phyloP scores from a whole-genome alignment of 2,797 vertebrate genomes.

The Cryptoblepharus egeriae region DNA sequence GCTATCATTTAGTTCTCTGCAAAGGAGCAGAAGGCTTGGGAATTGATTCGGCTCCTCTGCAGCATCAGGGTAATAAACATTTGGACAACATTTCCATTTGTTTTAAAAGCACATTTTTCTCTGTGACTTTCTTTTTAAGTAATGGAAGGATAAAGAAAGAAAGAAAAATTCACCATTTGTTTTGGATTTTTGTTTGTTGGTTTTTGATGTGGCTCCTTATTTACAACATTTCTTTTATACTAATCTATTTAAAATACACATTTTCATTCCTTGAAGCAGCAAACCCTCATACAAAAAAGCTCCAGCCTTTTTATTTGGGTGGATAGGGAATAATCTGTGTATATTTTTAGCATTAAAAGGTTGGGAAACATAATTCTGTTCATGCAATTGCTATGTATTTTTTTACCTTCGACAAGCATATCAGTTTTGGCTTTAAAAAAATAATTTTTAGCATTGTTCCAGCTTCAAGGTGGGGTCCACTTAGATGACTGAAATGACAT shows the following conservation, averaged over 20 bases:
- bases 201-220: not conserved
- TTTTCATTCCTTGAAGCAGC: not conserved
- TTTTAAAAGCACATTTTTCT: conserved; percentile 20
- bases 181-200: not conserved
- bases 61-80: conserved; percentile 36
- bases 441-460: no score
- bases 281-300: not conserved
- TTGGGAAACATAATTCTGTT: not conserved
- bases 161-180: not conserved
- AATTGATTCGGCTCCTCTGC: conserved; percentile 16
- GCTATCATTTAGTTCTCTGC: conserved; percentile 7
- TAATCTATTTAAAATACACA: not conserved
- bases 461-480: no score
- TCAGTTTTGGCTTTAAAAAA: not conserved
- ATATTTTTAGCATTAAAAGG: not conserved
- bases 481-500: no score
- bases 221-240: not conserved
- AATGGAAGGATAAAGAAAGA: conserved; percentile 29
- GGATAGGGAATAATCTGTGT: not conserved
- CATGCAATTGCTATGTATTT: not conserved
- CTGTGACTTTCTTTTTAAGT: conserved; percentile 14
- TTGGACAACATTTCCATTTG: conserved; percentile 36
- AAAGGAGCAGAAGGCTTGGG: not conserved
- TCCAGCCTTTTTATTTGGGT: not conserved
- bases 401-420: not conserved